Evolutionary conservation across 2,113 vertebrate genomes (phyloP), one percentile per base, ranked within the genome.

Genomic region (Gavialis gangeticus): DNA sequence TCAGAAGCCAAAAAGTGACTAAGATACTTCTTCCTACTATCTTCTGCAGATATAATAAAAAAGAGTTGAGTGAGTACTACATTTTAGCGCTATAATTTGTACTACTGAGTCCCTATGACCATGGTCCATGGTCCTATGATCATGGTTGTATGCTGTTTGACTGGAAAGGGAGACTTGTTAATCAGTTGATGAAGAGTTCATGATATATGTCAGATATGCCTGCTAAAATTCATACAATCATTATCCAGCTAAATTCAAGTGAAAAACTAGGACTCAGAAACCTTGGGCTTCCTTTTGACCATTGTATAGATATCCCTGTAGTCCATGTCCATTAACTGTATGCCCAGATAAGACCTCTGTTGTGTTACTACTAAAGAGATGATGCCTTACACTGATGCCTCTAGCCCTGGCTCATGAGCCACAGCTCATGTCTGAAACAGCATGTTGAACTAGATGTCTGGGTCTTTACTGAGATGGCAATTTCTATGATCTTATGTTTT

Each of bases 71-170:
- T n/a, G 25, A 2, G 91, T 37, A 90, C 67, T 92, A 12, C 34
- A 54, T 78, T 90, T 86, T 69, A 58, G 21, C 85, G 13, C 19
- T 91, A 46, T 82, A 75, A 90, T 82, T 95, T 91, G 66, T 83
- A 12, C 18, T 57, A 34, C 66, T 90, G 19, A 2, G 58, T 10
- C 11, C 71, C 30, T 78, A 62, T 17, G 84, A 84, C 84, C 62
- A 67, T 54, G 82, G 28, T 12, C 58, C 46, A 67, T 54, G 82
- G 28, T 12, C 58, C 46, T 91, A 71, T 46, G 46, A 46, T 57
- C 80, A 37, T 67, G 14, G 46, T n/a, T 91, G 28, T 3, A 1
- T 82, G 56, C 62, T 80, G 13, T 22, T 13, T 34, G 76, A 5
- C 25, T 71, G n/a, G 21, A 75, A 14, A 54, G 19, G 27, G 92